Percentiles rank a stretch among this genome's conserved stretches.
phyloP scores from a whole-genome alignment of 2,113 vertebrate genomes.

The Menidia beryllina region DNA sequence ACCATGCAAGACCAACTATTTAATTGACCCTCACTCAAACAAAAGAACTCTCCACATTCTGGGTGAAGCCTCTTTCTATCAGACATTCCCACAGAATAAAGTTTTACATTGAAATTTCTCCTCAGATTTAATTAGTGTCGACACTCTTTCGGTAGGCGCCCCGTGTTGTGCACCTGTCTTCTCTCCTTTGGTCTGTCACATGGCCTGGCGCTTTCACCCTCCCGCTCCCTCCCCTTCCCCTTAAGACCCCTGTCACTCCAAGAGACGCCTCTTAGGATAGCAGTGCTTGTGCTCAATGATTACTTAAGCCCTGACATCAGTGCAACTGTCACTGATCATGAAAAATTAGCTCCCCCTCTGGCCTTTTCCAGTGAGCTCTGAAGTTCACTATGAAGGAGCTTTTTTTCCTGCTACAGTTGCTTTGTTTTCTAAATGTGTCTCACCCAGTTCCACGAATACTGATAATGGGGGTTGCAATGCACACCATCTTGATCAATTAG shows the following conservation, averaged over 20 bases:
- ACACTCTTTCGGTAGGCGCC: slow-evolving; percentile 41
- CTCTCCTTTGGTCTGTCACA: slow-evolving; percentile 44
- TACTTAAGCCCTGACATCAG: slow-evolving; percentile 69
- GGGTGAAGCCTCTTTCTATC: slow-evolving; percentile 43
- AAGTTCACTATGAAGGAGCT: slow-evolving; percentile 2
- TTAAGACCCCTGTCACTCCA: slow-evolving; percentile 57
- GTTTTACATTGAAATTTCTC: slow-evolving; percentile 60
- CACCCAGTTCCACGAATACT: slow-evolving; percentile 43
- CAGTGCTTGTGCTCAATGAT: slow-evolving; percentile 61
- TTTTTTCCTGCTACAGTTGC: slow-evolving; percentile 35
- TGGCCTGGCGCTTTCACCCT: slow-evolving; percentile 25
- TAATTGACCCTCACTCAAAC: slow-evolving; percentile 59
- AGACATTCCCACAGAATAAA: slow-evolving; percentile 51
- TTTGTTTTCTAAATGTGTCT: slow-evolving; percentile 58
- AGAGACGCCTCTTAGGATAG: slow-evolving; percentile 55
- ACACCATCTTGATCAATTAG: slow-evolving; percentile 47
- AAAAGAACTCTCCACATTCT: slow-evolving; percentile 27
- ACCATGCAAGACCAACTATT: slow-evolving; percentile 38
- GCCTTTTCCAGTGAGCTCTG: slow-evolving; percentile 29
- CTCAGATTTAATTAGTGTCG: slow-evolving; percentile 68
- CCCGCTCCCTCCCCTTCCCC: slow-evolving; percentile 39
- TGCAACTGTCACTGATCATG: slow-evolving; percentile 75
- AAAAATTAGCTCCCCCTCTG: slow-evolving; percentile 70
- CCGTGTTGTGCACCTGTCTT: slow-evolving; percentile 29
- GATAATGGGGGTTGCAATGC: slow-evolving; percentile 18